These are phyloP conservation scores for Tribolium freemani DNA, from an alignment of 2,888 invertebrate genomes.

Conservation along the genomic window DNA sequence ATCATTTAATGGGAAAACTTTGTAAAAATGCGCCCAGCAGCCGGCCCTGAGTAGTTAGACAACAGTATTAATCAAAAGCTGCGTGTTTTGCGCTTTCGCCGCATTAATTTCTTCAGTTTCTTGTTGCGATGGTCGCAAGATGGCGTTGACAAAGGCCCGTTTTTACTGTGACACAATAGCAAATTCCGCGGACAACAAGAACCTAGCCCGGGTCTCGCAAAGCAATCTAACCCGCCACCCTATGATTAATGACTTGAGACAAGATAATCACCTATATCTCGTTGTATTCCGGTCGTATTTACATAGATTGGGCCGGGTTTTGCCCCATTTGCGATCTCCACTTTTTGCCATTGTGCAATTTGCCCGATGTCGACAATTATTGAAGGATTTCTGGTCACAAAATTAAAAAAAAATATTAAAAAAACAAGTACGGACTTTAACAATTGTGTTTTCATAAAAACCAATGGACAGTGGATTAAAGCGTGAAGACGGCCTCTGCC, in stretches of 20 bases:
- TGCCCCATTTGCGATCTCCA: conserved; percentile 32
- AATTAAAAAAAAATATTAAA: too few species aligned
- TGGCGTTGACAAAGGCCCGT: conserved; percentile 58
- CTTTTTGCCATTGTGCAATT: conserved; percentile 35
- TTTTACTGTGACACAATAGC: conserved; percentile 41
- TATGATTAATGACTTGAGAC: conserved; percentile 55
- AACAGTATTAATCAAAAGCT: conserved; percentile 30
- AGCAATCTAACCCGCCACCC: conserved; percentile 50
- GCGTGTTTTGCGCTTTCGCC: conserved; percentile 33
- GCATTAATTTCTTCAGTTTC: conserved; percentile 44
- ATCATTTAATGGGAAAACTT: not conserved
- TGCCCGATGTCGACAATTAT: conserved; percentile 13
- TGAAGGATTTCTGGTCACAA: too few species aligned
- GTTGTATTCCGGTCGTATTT: conserved; percentile 48
- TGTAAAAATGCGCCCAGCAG: not conserved
- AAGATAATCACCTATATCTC: conserved; percentile 58
- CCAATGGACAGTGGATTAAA: conserved; percentile 25
- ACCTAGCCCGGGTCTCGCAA: conserved; percentile 38
- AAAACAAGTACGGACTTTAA: too few species aligned
- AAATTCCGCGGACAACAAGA: conserved; percentile 50
- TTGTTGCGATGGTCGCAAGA: conserved; percentile 48
- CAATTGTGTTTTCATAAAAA: not conserved
- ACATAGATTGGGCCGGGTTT: conserved; percentile 45
- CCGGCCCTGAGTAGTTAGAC: conserved; percentile 19
- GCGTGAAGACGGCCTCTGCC: conserved; percentile 7